Base-by-base conservation (phyloP, 2,797 vertebrate genomes). In the Melanotaenia nigrans region DNA sequence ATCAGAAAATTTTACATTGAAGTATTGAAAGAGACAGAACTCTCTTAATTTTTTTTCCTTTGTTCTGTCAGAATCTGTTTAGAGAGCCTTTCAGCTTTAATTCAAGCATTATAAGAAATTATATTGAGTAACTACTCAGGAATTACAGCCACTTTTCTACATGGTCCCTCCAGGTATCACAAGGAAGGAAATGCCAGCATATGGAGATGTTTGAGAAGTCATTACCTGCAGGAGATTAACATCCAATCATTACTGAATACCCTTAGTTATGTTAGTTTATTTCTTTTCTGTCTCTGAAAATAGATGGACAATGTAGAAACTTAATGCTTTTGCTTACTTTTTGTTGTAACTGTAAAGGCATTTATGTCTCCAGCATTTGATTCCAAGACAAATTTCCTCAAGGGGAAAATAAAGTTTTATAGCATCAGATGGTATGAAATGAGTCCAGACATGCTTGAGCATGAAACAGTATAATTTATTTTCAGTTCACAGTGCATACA, bases 401-500 rank as follows among this genome's bases (percentile, higher is more conserved):
- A 51, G 10, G 47, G 20, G 20, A 49, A 9, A 51, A 51, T 22
- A 51, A 47, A 47, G 47, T 51, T 51, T 51, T 22, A 51, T 4
- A 2, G 47, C 47, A 22, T 22, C n/a, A 4, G 47, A 51, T 51
- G 2, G 2, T 54, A 5, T 9, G 18, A 16, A 33, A 42, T n/a
- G 18, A 77, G 47, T 14, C 40, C 28, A 33, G 13, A 25, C 22
- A 57, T 55, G 79, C 70, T 78, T 70, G 36, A 78, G 88, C 82
- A 85, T 85, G 73, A 86, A 92, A 90, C 79, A 71, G 75, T 79
- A 90, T 83, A 10, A 78, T 95, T 94, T 94, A 93, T 94, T 94
- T 88, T 87, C 69, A 85, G 78, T 91, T 93, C 90, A 94, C 92
- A 94, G 93, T 93, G 93, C 85, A 85, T 90, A 94, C 92, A 91